Base-by-base conservation (phyloP, 1,140 invertebrate species). In the Leptestheria dahalacensis region DNA sequence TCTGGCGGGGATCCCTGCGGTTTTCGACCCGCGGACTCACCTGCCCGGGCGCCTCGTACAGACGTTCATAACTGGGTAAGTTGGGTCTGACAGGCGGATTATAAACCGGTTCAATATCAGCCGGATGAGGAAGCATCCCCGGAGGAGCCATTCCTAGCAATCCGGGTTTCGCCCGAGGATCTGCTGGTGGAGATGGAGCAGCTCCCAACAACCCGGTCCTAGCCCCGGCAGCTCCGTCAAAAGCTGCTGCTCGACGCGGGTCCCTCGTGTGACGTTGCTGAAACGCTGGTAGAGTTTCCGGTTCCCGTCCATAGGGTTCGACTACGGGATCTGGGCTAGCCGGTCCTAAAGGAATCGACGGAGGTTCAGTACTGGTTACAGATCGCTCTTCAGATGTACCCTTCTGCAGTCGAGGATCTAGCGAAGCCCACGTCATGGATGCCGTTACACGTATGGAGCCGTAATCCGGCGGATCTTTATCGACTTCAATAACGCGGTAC, bases 381-480 rank as follows among this genome's bases (percentile, higher is more conserved):
- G 47, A 25, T 11, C 48, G 48, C 0, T 18, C 29, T 26, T 4
- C 1, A 18, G 25, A 25, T 25, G 20, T 52, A 10, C 49, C 49
- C 9, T 28, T 50, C 6, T 62, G 55, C 46, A 60, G 48, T 11
- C 61, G 61, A n/a, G 61, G 61, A 25, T 62, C 61, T 9, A 58
- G 41, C 20, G 28, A n/a, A 47, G 61, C 61, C 24, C 48, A 49
- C 1, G 83, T 80, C 66, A 84, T 82, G 57, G 79, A 80, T 41
- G 80, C 78, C 62, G 77, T 81, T 29, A 85, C 71, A 67, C 82
- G 83, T 23, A 88, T 74, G 54, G 84, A 80, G 0, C 78, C 79
- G 65, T 86, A 90, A 66, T 85, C 82, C 0, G 84, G 82, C 48
- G 79, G 73, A 0, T 84, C 83, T 64, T 86, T 81, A 59, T 81